Base-by-base conservation (phyloP, 2,113 vertebrate genomes). In the Numida meleagris region DNA sequence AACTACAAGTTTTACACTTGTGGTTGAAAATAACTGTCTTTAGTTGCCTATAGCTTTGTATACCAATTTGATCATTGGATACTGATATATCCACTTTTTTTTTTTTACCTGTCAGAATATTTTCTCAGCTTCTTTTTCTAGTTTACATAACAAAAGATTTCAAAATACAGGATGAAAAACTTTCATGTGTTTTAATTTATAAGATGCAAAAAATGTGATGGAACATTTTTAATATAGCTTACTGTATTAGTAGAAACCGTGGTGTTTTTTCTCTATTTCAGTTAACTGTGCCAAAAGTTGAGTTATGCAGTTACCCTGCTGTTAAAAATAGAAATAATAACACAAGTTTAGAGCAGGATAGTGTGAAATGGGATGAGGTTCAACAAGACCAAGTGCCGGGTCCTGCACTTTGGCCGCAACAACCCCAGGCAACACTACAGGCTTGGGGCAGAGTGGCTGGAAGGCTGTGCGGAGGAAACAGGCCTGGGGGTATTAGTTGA, bases 151-250 rank as follows among this genome's bases (percentile, higher is more conserved):
- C 6, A 61, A n/a, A 20, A 33, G 31, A 6, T 58, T 82, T 89
- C 25, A 62, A 91, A 94, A 70, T 72, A 90, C 66, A 73, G 34
- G 73, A 82, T 65, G 57, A 86, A 90, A 86, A 88, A 7, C 10
- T 53, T 65, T n/a, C 24, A 40, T 51, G 55, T 58, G 20, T 48
- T 92, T 88, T 68, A 88, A 80, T 90, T 90, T 29, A 55, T 70
- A 79, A 62, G 75, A 61, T 34, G 85, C 66, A 93, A 79, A 76
- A 93, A 89, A 63, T 48, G 23, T 17, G 53, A 93, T 67, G 82
- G 93, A 87, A 43, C 85, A 9, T 53, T 93, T 92, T 84, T 57
- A 86, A 66, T 1, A 0, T 15, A 70, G 58, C 62, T 67, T 67
- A 62, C 27, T 93, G 10, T 83, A 74, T 67, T 58, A 74, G 63